These are phyloP conservation scores for Taenaris catops DNA, from an alignment of 2,888 invertebrate genomes.

Conservation along the genomic window DNA sequence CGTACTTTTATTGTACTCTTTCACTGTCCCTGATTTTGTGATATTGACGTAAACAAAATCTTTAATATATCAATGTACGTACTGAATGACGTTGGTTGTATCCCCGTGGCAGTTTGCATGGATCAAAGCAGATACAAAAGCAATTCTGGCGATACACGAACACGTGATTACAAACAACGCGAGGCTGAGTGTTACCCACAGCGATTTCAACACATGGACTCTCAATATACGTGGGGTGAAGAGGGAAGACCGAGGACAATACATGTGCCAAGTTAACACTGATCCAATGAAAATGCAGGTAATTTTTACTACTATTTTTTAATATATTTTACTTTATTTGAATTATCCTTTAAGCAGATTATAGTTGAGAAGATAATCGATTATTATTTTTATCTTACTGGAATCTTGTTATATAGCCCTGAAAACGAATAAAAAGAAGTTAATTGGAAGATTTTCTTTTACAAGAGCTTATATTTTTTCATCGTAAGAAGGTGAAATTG, in stretches of 20 bases:
- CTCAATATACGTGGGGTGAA: slow-evolving; percentile 91
- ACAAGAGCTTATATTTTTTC: background rate
- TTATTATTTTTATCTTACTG: too few species aligned
- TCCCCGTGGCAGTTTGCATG: slow-evolving; percentile 88
- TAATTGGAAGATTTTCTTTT: too few species aligned
- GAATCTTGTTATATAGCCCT: too few species aligned
- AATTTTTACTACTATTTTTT: too few species aligned
- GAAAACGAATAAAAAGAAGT: too few species aligned
- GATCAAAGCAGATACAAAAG: slow-evolving; percentile 97
- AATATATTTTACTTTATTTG: too few species aligned
- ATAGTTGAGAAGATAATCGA: too few species aligned
- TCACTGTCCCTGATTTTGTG: slow-evolving; percentile 4
- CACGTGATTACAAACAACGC: slow-evolving; percentile 96
- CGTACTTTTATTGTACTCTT: slow-evolving; percentile 25
- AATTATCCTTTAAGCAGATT: too few species aligned
- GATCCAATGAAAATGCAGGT: slow-evolving; percentile 97
- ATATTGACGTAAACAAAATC: too few species aligned
- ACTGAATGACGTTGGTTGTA: slow-evolving; percentile 13
- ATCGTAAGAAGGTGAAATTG: too few species aligned
- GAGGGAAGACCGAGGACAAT: slow-evolving; percentile 92
- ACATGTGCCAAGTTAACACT: slow-evolving; percentile 97
- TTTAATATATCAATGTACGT: background rate
- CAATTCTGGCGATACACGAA: slow-evolving; percentile 95
- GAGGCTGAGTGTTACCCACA: slow-evolving; percentile 92
- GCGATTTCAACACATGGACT: slow-evolving; percentile 96